A percentile compares a stretch with the other conserved stretches of the same genome.
Evolutionary conservation across 2,113 vertebrate species (phyloP).

Genomic region (Anarrhichthys ocellatus): DNA sequence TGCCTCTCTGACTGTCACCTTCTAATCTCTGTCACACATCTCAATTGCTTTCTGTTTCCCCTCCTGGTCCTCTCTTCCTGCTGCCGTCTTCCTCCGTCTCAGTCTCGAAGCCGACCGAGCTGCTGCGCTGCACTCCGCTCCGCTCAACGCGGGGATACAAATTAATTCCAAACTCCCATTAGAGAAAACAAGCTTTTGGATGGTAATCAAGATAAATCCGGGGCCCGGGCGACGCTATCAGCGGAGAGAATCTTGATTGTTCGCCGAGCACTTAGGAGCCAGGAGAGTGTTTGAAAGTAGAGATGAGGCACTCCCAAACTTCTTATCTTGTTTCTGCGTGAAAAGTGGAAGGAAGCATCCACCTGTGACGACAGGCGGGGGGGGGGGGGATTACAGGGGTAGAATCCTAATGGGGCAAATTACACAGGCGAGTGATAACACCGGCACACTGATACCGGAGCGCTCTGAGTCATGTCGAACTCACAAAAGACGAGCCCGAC

Average conservation of each 20-base stretch:
- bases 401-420: slow-evolving; percentile 58
- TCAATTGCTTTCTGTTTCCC: slow-evolving; percentile 3
- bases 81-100: slow-evolving; percentile 20
- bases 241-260: slow-evolving; percentile 59
- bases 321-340: slow-evolving; percentile 60
- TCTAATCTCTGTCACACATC: slow-evolving; percentile 43
- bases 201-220: slow-evolving; percentile 60
- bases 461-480: neutral
- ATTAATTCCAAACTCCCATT: slow-evolving; percentile 56
- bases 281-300: slow-evolving; percentile 67
- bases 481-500: neutral
- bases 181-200: slow-evolving; percentile 60
- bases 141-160: slow-evolving; percentile 16
- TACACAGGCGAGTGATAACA: slow-evolving; percentile 46
- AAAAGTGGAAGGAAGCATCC: slow-evolving; percentile 56
- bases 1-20: slow-evolving; percentile 23
- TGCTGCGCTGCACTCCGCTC: slow-evolving; percentile 11
- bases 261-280: slow-evolving; percentile 47
- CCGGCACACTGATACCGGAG: slow-evolving; percentile 21
- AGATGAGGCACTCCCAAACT: slow-evolving; percentile 65
- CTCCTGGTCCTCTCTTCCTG: slow-evolving; percentile 10
- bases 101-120: slow-evolving; percentile 7
- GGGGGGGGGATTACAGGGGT: slow-evolving; percentile 41
- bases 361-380: slow-evolving; percentile 41
- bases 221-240: slow-evolving; percentile 35